Base-by-base conservation (phyloP, 2,797 vertebrate species). In the Clarias laeviceps region DNA sequence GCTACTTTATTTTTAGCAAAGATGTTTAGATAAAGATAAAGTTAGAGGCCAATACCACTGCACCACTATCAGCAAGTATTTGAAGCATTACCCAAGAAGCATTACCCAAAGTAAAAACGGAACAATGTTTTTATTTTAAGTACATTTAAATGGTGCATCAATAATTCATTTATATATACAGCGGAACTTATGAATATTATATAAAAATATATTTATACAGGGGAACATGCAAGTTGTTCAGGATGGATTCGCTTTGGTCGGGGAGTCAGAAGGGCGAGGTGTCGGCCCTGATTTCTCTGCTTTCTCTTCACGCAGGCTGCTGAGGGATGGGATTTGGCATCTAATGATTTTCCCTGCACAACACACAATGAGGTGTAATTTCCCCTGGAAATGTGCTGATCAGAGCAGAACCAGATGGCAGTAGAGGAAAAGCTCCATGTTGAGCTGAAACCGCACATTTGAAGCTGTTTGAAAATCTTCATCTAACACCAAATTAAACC, bases 341-440 rank as follows among this genome's bases (percentile, higher is more conserved):
- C 77, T 61, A 79, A 79, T 61, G 57, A 79, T 79, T 79, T 79
- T 79, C 57, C 62, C 76, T 17, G 77, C 77, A 61, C 76, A 59
- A 18, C 76, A 78, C 76, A 61, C 76, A 79, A 79, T 79, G 77
- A 79, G 77, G 57, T 62, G 57, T 79, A 79, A 79, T 79, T 79
- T 79, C 77, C 57, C 59, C 34, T 62, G 22, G 22, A 59, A 79
- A 79, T 79, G 77, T 62, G 57, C 77, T 79, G 77, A 79, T 79
- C 77, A 40, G 77, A 79, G 77, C 77, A 79, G 77, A 62, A 79
- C 22, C 57, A 62, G 77, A 61, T 62, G 77, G 77, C 32, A 17
- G 34, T 37, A 37, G 57, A 79, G 77, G 34, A 62, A 62, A 79
- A 79, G 57, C 57, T 37, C 12, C 18, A 37, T 22, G 29, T 59